Evolutionary conservation across 2,797 vertebrate species (phyloP).

Genomic region (Paedocypris micromegethes): DNA sequence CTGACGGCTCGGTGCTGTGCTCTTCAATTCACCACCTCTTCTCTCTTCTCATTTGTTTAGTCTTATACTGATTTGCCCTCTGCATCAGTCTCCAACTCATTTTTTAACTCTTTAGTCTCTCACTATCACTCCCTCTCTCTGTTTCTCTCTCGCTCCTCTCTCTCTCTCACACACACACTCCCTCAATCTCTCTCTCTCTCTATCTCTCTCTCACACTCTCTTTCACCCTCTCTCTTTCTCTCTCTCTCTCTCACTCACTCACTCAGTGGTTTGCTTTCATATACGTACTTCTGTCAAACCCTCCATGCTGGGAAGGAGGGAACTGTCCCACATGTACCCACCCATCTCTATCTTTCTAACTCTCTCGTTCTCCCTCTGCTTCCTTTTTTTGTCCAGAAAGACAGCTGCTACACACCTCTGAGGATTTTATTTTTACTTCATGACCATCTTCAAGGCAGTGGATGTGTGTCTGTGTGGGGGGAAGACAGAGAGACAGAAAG

Average conservation of each 20-base stretch:
- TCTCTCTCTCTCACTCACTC: slow-evolving; percentile 3
- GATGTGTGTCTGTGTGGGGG: too few relatives aligned
- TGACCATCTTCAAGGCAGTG: too few relatives aligned
- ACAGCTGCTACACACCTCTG: too few relatives aligned
- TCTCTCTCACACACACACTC: slow-evolving; percentile 35
- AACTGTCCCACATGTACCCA: too few relatives aligned
- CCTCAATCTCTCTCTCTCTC: slow-evolving; percentile 28
- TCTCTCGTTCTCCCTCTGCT: too few relatives aligned
- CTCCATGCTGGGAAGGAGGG: too few relatives aligned
- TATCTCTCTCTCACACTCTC: slow-evolving; percentile 27
- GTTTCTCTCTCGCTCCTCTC: slow-evolving; percentile 29
- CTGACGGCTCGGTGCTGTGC: too few relatives aligned
- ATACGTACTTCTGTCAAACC: background rate
- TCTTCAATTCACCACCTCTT: slow-evolving; percentile 8
- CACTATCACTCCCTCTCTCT: slow-evolving; percentile 13
- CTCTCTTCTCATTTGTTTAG: slow-evolving; percentile 35
- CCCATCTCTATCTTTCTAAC: too few relatives aligned
- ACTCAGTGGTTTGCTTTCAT: slow-evolving; percentile 6
- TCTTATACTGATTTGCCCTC: background rate
- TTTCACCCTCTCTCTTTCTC: slow-evolving; percentile 15
- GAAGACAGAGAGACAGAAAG: too few relatives aligned
- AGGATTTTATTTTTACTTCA: too few relatives aligned
- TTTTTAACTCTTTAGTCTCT: slow-evolving; percentile 29
- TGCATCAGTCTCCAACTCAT: slow-evolving; percentile 21
- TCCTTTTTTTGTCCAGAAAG: too few relatives aligned